These are phyloP conservation scores for Odobenus rosmarus DNA, from an alignment of 2,113 vertebrate genomes.

Conservation along the genomic window DNA sequence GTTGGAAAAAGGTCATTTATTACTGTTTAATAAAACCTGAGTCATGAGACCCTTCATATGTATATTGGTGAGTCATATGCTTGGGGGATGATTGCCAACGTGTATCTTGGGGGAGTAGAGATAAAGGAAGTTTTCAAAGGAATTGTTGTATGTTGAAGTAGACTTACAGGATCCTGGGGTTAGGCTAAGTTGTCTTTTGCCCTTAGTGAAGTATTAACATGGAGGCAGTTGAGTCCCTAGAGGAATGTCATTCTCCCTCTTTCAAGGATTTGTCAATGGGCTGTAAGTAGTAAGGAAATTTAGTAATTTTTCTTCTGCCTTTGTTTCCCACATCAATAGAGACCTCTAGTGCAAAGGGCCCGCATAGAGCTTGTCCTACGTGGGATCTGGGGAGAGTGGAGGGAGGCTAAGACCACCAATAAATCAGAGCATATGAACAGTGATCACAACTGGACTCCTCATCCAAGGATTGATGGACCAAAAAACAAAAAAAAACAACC, in stretches of 20 bases:
- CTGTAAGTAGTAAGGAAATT: neutral
- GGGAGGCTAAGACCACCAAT: neutral
- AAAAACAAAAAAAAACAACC: too few relatives aligned
- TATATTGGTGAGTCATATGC: neutral
- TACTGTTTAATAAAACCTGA: neutral
- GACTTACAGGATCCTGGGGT: neutral
- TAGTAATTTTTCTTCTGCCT: neutral
- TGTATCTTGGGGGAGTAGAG: neutral
- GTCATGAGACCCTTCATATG: neutral
- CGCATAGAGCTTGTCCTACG: neutral
- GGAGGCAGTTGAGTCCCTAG: neutral
- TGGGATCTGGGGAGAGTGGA: neutral
- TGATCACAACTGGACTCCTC: neutral
- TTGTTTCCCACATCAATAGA: neutral
- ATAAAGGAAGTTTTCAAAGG: neutral
- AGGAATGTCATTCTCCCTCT: neutral
- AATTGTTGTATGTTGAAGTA: neutral
- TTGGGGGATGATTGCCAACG: neutral
- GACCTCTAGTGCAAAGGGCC: neutral
- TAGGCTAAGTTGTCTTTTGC: neutral
- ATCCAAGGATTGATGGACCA: neutral
- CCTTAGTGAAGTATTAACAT: neutral
- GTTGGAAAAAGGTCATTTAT: neutral
- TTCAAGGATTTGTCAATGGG: neutral
- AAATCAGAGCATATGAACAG: neutral